Conservation (phyloP, 2,797 vertebrate species). For the Fringilla coelebs region DNA sequence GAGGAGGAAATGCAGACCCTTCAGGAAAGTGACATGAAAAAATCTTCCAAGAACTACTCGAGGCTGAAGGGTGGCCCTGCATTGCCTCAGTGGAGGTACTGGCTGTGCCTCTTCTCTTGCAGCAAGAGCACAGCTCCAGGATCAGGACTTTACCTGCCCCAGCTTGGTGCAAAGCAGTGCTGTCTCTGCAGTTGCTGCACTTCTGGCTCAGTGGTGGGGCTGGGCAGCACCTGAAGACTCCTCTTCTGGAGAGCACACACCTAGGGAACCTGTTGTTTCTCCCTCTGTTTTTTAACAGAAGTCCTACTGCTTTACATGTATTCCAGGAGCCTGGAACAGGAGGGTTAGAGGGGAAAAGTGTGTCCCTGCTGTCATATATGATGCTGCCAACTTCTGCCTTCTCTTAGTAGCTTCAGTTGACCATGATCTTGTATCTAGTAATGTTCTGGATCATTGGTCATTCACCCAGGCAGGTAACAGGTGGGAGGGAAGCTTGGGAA, state of each 20-base stretch:
- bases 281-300: not conserved
- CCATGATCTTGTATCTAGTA: not conserved
- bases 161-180: not conserved
- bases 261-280: not conserved
- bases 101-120: not conserved
- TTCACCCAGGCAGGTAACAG: not conserved
- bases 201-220: not conserved
- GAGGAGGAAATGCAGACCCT: slow-evolving; percentile 26
- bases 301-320: not conserved
- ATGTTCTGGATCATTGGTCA: not conserved
- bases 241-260: not conserved
- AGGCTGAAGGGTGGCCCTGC: not conserved
- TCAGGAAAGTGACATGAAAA: not conserved
- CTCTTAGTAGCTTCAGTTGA: not conserved
- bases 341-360: not conserved
- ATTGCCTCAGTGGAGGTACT: not conserved
- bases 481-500: not conserved
- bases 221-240: not conserved
- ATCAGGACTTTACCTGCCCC: not conserved
- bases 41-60: not conserved
- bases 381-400: not conserved
- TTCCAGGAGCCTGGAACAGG: not conserved
- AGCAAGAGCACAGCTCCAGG: not conserved
- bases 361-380: not conserved
- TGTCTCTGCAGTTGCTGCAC: not conserved